Evolutionary conservation across 2,888 invertebrate genomes (phyloP), one percentile per base, ranked within the genome.

Genomic region (Drosophila formosana): DNA sequence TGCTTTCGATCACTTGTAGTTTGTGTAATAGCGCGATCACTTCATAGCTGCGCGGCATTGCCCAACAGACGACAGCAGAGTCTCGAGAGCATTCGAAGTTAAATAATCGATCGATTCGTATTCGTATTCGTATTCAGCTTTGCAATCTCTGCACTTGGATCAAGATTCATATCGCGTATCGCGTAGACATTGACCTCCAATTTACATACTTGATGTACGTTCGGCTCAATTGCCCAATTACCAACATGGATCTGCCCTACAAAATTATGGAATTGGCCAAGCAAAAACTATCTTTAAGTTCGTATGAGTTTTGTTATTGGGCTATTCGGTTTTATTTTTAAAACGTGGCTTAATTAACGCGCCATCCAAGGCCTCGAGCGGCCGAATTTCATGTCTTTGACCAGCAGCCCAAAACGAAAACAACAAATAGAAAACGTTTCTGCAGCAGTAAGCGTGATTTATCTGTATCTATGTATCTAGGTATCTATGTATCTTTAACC

Each of bases 181-280:
- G 39, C 64, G 18, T 18, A 18, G 18, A 37, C 46, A 49, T 56
- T 67, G 74, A 75, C 76, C 74, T 67, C 58, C 50, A 63, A 61
- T 66, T 61, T 26, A 25, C 53, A 71, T 66, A 56, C 30, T 53
- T 63, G 39, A 51, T 32, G 28, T 60, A 52, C 43, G 32, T 9
- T 39, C 30, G 57, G 64, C 58, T 18, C 73, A 71, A 72, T 71
- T 66, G 72, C 46, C 61, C 66, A 75, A 75, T 76, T 72, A 63
- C 37, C 37, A 37, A 45, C 13, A 43, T 11, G 60, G 57, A 67
- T 56, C 51, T 51, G 63, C 55, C 50, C 37, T 28, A 50, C 45
- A 39, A 32, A 37, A 13, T n/a, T 6, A 4, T 13, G 39, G 49
- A 26, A 39, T 37, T 37, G 39, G 47, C 56, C 56, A 41, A 67